Conservation (phyloP, 2,113 vertebrate species). For the Hippocampus mohnikei region DNA sequence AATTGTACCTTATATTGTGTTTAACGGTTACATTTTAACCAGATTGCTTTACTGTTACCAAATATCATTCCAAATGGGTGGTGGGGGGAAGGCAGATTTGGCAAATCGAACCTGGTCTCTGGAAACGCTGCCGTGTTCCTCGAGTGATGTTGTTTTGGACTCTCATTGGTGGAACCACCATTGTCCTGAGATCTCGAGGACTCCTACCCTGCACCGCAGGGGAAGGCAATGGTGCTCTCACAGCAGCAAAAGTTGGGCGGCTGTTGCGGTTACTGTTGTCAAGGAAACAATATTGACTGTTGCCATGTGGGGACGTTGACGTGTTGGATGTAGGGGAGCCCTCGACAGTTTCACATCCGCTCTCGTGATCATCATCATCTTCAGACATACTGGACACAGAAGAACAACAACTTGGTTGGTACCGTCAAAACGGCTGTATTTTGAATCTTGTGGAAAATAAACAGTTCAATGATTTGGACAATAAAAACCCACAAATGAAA, state of each 20-base stretch:
- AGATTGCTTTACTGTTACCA: no score
- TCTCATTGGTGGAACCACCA: constrained; percentile 87
- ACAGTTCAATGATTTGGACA: background rate
- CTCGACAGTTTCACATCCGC: constrained; percentile 90
- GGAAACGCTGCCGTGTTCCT: constrained; percentile 66
- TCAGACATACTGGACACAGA: constrained; percentile 83
- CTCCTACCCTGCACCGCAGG: constrained; percentile 68
- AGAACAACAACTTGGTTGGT: background rate
- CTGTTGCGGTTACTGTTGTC: constrained; percentile 75
- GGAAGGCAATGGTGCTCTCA: constrained; percentile 41
- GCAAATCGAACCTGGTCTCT: constrained; percentile 52
- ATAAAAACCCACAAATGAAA: background rate
- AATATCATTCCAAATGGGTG: no score
- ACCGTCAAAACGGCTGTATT: background rate
- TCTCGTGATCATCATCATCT: constrained; percentile 89
- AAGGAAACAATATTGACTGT: constrained; percentile 82
- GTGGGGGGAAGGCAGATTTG: no score
- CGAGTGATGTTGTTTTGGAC: constrained; percentile 77
- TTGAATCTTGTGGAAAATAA: background rate
- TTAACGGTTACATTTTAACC: no score
- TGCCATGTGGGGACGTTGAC: constrained; percentile 79
- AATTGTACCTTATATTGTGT: no score
- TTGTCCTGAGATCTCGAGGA: constrained; percentile 79
- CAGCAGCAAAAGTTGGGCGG: constrained; percentile 47
- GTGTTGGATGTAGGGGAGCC: constrained; percentile 85